These are phyloP conservation scores for Caenorhabditis sp. DNA, from an alignment of 2,888 invertebrate species.

Conservation along the genomic window DNA sequence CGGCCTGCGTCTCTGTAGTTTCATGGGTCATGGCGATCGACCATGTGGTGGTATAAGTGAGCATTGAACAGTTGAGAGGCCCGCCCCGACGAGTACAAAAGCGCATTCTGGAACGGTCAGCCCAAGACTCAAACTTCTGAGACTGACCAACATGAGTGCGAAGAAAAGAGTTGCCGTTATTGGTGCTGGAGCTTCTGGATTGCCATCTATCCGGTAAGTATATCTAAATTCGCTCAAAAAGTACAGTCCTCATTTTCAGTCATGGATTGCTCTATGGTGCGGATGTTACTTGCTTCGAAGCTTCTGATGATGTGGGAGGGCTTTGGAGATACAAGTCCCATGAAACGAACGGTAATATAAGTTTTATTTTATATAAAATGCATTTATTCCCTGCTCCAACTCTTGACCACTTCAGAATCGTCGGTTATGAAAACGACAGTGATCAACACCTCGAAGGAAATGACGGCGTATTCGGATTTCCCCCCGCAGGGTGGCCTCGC, in stretches of 20 bases:
- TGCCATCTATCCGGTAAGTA: slow-evolving; percentile 60
- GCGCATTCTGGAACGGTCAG: background rate
- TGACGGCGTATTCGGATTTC: slow-evolving; percentile 80
- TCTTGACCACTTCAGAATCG: slow-evolving; percentile 57
- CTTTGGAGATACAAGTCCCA: slow-evolving; percentile 78
- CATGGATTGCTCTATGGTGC: slow-evolving; percentile 73
- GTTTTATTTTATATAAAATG: no score
- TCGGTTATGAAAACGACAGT: slow-evolving; percentile 80
- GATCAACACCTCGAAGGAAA: slow-evolving; percentile 80
- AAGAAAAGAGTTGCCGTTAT: slow-evolving; percentile 54
- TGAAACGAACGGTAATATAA: slow-evolving; percentile 63
- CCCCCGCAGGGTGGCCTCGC: slow-evolving; percentile 79
- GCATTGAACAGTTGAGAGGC: slow-evolving; percentile 34
- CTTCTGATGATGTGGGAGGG: slow-evolving; percentile 78
- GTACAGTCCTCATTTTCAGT: slow-evolving; percentile 9
- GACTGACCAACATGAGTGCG: slow-evolving; percentile 20
- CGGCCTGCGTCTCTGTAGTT: slow-evolving; percentile 37
- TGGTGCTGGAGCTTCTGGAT: slow-evolving; percentile 65
- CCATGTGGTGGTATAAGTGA: slow-evolving; percentile 17
- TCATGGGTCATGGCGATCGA: slow-evolving; percentile 31
- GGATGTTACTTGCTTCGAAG: slow-evolving; percentile 79
- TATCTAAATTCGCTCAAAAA: background rate
- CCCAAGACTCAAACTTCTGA: background rate
- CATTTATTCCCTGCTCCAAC: background rate
- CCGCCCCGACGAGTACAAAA: slow-evolving; percentile 36